Conservation (phyloP, 2,113 vertebrate species). For the Willisornis vidua region DNA sequence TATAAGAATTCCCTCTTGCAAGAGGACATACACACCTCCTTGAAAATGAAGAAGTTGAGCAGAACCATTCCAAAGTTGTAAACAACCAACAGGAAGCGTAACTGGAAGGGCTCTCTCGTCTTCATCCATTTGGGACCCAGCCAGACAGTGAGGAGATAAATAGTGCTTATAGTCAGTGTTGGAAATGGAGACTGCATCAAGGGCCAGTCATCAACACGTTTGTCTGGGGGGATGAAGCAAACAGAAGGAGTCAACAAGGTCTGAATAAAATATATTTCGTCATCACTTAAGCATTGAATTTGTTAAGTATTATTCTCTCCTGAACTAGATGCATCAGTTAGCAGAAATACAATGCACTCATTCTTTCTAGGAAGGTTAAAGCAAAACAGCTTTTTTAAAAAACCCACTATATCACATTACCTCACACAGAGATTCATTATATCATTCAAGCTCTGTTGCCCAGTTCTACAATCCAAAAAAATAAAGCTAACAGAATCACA, state of each 20-base stretch:
- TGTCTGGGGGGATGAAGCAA: slow-evolving; percentile 82
- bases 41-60: slow-evolving; percentile 98
- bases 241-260: not conserved
- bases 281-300: not conserved
- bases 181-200: slow-evolving; percentile 94
- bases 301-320: not conserved
- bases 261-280: not conserved
- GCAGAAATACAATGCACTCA: not conserved
- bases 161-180: slow-evolving; percentile 92
- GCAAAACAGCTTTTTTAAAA: not conserved
- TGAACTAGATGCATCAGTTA: not conserved
- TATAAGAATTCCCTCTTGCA: not conserved
- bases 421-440: not conserved
- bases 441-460: not conserved
- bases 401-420: fast-evolving
- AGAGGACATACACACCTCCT: slow-evolving; percentile 83
- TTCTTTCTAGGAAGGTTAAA: not conserved
- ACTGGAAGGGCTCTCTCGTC: slow-evolving; percentile 92
- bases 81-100: slow-evolving; percentile 90
- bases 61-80: slow-evolving; percentile 99
- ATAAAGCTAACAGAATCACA: not conserved
- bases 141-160: slow-evolving; percentile 97
- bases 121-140: slow-evolving; percentile 97
- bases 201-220: slow-evolving; percentile 96
- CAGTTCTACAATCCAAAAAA: not conserved